Conservation (phyloP, 2,113 vertebrate genomes). For the Ellobius talpinus region DNA sequence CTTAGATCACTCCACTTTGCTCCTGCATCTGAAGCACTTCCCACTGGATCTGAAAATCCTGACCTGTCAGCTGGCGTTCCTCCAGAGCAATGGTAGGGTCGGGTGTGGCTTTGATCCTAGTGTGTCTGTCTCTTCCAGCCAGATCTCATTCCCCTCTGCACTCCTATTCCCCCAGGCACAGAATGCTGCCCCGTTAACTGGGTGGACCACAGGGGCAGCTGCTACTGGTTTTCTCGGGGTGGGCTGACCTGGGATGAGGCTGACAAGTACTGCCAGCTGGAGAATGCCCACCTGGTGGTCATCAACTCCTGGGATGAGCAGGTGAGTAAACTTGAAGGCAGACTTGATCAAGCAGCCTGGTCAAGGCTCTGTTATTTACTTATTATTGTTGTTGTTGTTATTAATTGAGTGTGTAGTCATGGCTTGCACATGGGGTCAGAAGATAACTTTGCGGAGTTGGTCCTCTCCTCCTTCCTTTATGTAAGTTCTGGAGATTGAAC, state of each 20-base stretch:
- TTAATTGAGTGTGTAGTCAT: background rate
- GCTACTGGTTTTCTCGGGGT: conserved; percentile 84
- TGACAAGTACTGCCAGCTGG: conserved; percentile 74
- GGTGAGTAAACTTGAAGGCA: conserved; percentile 63
- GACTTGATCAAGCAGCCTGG: background rate
- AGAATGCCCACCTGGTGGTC: conserved; percentile 79
- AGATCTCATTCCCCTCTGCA: background rate
- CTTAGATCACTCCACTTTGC: conserved; percentile 68
- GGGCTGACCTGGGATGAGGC: conserved; percentile 81
- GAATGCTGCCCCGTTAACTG: conserved; percentile 83
- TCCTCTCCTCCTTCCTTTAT: background rate
- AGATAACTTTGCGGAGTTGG: background rate
- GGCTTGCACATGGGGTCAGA: background rate
- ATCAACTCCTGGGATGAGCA: conserved; percentile 84
- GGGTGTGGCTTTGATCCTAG: rapidly evolving
- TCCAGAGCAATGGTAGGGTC: conserved; percentile 64
- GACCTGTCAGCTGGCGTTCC: conserved; percentile 50
- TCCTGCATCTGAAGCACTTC: conserved; percentile 77
- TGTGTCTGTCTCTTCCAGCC: rapidly evolving
- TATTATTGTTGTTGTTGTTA: background rate
- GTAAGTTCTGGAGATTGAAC: background rate
- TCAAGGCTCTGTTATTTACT: background rate
- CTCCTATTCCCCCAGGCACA: conserved; percentile 64
- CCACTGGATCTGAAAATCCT: conserved; percentile 56
- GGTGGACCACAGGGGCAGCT: conserved; percentile 74